Evolutionary conservation across 2,888 invertebrate species (phyloP), one percentile per base, ranked within the genome.

Genomic region (Plebejus anna): DNA sequence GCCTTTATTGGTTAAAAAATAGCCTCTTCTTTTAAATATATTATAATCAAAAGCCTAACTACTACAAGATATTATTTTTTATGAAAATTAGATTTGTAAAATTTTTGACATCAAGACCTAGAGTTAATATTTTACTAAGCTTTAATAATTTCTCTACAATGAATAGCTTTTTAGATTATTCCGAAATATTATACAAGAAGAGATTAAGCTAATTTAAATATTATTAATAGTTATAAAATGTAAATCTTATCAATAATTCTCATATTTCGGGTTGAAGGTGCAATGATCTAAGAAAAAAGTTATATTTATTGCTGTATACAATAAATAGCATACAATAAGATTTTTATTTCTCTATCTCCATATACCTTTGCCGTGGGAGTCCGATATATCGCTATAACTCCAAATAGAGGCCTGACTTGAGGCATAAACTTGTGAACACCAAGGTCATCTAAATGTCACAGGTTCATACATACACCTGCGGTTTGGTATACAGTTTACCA

Each of bases 361-460:
- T 2, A 61, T 28, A 59, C 7, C 22, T 32, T 4, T 32, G 36
- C 32, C 32, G 66, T 66, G 32, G 66, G 36, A 66, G 66, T 36
- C 32, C 1, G 28, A 61, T 28, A 28, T 61, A 61, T 61, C 22
- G 22, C 11, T 28, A 32, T 66, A 66, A 36, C 13, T 13, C 32
- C 66, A 66, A 66, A 66, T 66, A 0, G 11, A 36, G 32, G 4
- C 28, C 11, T 32, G 66, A 28, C 28, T 32, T 32, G 66, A 66
- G 32, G 66, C 36, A 66, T 66, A 66, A 66, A 66, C 66, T 66
- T 66, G 66, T 66, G 32, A 28, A 22, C 7, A 32, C 13, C 66
- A 66, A 66, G 32, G 66, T 36, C 16, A 36, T 66, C 66, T 13
- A 66, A 66, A 66, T 66, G 66, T 66, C 66, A 66, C 66, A 32